Conservation (phyloP, 2,113 vertebrate genomes). For the Xenopus tropicalis region UCB_Xtro_10.0 CM004445.2:29734001-29734500, state of each 20-base stretch:
- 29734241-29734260: constrained; percentile 1
- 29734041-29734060: no score
- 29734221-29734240: no score
- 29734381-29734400: constrained; percentile 38
- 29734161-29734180: no score
- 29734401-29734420: constrained; percentile 43
- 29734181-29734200: no score
- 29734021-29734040: no score
- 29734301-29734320: neutral
- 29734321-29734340: constrained; percentile 4
- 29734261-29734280: constrained; percentile 35
- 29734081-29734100: no score
- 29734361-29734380: constrained; percentile 33
- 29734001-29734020: no score
- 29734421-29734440: constrained; percentile 41
- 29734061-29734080: no score
- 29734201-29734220: no score
- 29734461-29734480: constrained; percentile 33
- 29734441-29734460: constrained; percentile 35
- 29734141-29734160: no score
- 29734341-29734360: constrained; percentile 38
- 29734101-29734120: no score
- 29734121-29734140: no score
- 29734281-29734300: constrained; percentile 8
- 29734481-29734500: constrained; percentile 39